phyloP scores from a whole-genome alignment of 2,797 vertebrate species.

The Oceanodroma leucorhoa region DNA sequence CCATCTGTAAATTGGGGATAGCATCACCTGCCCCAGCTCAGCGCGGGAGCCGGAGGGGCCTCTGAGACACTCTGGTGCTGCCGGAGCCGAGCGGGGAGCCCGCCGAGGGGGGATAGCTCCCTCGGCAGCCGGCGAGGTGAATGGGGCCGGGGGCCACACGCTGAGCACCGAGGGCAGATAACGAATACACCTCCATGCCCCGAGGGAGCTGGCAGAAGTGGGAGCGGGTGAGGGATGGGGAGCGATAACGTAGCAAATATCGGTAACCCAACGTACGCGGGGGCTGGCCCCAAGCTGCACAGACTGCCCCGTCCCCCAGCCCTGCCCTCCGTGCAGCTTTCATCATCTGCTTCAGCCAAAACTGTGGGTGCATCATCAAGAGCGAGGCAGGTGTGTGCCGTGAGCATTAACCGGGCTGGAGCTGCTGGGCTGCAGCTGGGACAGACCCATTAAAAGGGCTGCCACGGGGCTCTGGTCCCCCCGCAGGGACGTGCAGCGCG shows the following conservation, averaged over 20 bases:
- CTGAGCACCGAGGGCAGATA: not conserved
- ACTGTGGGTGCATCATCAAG: rapidly evolving
- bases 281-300: not conserved
- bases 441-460: not conserved
- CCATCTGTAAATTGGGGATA: not conserved
- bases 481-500: rapidly evolving
- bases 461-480: rapidly evolving
- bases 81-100: not conserved
- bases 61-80: rapidly evolving
- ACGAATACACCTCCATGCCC: rapidly evolving
- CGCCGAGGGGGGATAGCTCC: rapidly evolving
- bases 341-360: not conserved
- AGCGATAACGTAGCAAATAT: rapidly evolving
- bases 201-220: not conserved
- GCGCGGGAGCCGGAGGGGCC: rapidly evolving
- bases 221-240: not conserved
- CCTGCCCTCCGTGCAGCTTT: not conserved
- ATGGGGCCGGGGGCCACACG: rapidly evolving
- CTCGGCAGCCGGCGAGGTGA: not conserved
- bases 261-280: rapidly evolving
- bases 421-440: not conserved
- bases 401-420: not conserved
- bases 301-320: not conserved
- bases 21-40: not conserved
- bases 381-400: not conserved